Base-by-base conservation (phyloP, 2,888 invertebrate genomes). In the Melieria omissa region DNA sequence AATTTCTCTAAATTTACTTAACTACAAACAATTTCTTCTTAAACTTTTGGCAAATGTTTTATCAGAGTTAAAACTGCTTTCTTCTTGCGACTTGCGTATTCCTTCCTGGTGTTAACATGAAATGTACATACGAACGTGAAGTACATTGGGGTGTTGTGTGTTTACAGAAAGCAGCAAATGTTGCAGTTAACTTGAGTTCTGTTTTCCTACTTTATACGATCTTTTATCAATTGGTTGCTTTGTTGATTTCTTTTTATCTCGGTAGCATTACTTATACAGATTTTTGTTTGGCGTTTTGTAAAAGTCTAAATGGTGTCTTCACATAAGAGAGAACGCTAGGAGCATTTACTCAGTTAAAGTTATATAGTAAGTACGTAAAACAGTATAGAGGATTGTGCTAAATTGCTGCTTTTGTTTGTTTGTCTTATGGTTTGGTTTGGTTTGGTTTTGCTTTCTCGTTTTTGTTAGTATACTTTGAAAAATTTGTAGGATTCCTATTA, bases 291-390 rank as follows among this genome's bases (percentile, higher is more conserved):
- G 67, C 67, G 67, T 67, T 67, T 67, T 52, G 49, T 67, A 60
- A n/a, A 67, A 67, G 67, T 67, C 67, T 67, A 67, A 58, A 67
- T 67, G 67, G 60, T 67, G 9, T 58, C 45, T 58, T 61, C 60
- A 67, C 60, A 67, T 67, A 67, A 67, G 67, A 67, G 60, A 49
- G 67, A 60, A 67, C 67, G 67, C 60, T 67, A 52, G 67, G 60
- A 60, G 67, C 67, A 58, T 60, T 67, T 67, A 29, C 29, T 29
- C 29, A 29, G 29, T 29, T 29, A 29, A 29, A 29, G 29, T 29
- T 29, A 29, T 3, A 47, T 58, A 58, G 58, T 66, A 46, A 58
- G 49, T 55, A 55, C 29, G 29, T 29, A 55, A 29, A 58, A 49
- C 58, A 58, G 58, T 58, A 62, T 52, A 62, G 16, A 69, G 61